Conservation (phyloP, 2,797 vertebrate species). For the Brachyrhaphis roseni region DNA sequence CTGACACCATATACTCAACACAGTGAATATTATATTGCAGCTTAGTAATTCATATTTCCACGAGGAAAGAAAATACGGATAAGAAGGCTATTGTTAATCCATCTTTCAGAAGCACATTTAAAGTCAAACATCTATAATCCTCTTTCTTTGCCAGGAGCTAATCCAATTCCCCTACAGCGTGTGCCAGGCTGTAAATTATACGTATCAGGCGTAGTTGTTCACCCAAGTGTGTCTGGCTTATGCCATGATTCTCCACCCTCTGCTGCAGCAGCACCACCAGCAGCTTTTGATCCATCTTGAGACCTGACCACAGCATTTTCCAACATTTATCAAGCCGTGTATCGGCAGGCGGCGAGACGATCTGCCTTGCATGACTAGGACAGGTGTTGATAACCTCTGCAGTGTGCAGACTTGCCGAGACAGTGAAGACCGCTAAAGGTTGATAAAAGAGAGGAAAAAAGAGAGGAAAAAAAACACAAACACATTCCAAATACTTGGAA, state of each 20-base stretch:
- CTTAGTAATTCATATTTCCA: constrained; percentile 42
- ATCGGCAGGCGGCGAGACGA: constrained; percentile 48
- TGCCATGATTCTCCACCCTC: constrained; percentile 38
- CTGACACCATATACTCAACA: constrained; percentile 22
- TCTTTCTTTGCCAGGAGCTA: constrained; percentile 58
- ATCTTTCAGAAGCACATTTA: constrained; percentile 63
- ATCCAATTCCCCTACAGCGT: constrained; percentile 71
- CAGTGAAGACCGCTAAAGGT: constrained; percentile 38
- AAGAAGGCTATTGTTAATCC: constrained; percentile 65
- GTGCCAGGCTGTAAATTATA: constrained; percentile 58
- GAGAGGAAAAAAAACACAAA: neutral
- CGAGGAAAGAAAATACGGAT: constrained; percentile 37
- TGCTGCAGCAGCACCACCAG: constrained; percentile 38
- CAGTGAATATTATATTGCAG: constrained; percentile 10
- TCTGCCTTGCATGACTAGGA: constrained; percentile 47
- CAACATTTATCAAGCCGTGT: constrained; percentile 49
- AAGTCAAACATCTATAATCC: constrained; percentile 70
- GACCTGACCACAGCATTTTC: constrained; percentile 21
- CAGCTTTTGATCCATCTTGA: constrained; percentile 44
- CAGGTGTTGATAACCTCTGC: constrained; percentile 62
- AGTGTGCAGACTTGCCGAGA: constrained; percentile 34
- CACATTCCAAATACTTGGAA: constrained; percentile 65
- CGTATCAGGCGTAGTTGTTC: constrained; percentile 60
- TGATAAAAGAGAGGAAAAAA: constrained; percentile 50
- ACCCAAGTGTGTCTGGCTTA: constrained; percentile 65